These are phyloP conservation scores for Brachionus sp. DNA, from an alignment of 1,140 invertebrate species.

Conservation along the genomic window DNA sequence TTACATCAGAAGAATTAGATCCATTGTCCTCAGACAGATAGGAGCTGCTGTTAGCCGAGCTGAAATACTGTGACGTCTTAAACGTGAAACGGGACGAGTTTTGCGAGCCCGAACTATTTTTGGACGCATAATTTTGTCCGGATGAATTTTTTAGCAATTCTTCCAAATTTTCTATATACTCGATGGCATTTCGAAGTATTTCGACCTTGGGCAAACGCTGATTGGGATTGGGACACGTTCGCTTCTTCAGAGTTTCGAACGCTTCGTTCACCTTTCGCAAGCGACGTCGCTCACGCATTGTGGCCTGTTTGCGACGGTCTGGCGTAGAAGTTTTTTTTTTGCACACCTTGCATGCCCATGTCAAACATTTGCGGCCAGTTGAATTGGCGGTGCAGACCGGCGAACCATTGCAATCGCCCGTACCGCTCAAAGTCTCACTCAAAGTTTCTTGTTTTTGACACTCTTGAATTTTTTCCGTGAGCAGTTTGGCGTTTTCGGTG, in stretches of 20 bases:
- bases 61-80: not conserved
- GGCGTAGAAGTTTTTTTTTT: slow-evolving; percentile 45
- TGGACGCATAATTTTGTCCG: not conserved
- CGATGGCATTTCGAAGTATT: slow-evolving; percentile 90
- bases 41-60: slow-evolving; percentile 12
- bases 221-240: slow-evolving; percentile 88
- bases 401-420: not conserved
- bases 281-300: slow-evolving; percentile 81
- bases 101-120: not conserved
- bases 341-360: slow-evolving; percentile 46
- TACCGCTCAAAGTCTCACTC: not conserved
- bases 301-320: slow-evolving; percentile 93
- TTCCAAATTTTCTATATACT: slow-evolving; percentile 92
- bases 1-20: slow-evolving; percentile 26
- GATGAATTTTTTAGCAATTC: slow-evolving; percentile 56
- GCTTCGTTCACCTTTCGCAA: slow-evolving; percentile 96
- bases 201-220: slow-evolving; percentile 94
- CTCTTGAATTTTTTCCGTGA: not conserved
- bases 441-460: not conserved
- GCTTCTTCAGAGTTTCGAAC: slow-evolving; percentile 84
- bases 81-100: not conserved
- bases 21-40: slow-evolving; percentile 38
- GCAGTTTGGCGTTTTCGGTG: not conserved
- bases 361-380: slow-evolving; percentile 41
- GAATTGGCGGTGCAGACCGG: slow-evolving; percentile 15